Conservation (phyloP, 1,140 invertebrate species). For the Aphelenchoides besseyi region DNA sequence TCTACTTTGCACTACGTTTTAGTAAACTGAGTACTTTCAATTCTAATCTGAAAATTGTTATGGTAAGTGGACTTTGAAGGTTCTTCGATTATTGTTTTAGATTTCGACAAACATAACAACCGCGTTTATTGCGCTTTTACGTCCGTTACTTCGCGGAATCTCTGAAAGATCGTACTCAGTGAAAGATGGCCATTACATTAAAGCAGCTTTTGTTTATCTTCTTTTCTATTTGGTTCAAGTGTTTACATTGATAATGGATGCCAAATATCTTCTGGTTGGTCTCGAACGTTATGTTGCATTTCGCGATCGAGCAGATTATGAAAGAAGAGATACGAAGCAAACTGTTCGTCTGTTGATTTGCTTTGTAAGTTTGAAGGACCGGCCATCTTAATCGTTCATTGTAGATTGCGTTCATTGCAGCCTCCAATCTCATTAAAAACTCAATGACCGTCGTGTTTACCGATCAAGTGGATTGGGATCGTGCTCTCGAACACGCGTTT, state of each 20-base stretch:
- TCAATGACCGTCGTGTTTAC: not conserved
- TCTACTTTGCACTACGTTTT: not conserved
- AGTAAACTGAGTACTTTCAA: not conserved
- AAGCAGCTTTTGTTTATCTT: not conserved
- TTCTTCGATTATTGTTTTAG: no score
- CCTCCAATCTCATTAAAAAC: not conserved
- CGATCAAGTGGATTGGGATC: not conserved
- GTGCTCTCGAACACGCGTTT: not conserved
- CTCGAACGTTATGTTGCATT: constrained; percentile 9
- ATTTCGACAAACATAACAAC: constrained; percentile 13
- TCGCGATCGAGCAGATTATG: not conserved
- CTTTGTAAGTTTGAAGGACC: constrained; percentile 3
- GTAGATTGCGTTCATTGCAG: not conserved
- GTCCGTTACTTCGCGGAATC: not conserved
- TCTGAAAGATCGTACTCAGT: not conserved
- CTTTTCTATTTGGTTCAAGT: constrained; percentile 5
- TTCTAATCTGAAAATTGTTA: not conserved
- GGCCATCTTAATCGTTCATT: constrained; percentile 4
- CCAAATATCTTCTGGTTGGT: constrained; percentile 4
- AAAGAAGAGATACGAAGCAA: not conserved
- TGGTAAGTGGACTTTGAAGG: no score
- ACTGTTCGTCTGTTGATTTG: not conserved
- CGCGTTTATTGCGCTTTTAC: not conserved
- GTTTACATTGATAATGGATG: constrained; percentile 7
- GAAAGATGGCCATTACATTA: not conserved